Evolutionary conservation across 1,140 invertebrate species (phyloP).

Genomic region (Drosophila pandora): DNA sequence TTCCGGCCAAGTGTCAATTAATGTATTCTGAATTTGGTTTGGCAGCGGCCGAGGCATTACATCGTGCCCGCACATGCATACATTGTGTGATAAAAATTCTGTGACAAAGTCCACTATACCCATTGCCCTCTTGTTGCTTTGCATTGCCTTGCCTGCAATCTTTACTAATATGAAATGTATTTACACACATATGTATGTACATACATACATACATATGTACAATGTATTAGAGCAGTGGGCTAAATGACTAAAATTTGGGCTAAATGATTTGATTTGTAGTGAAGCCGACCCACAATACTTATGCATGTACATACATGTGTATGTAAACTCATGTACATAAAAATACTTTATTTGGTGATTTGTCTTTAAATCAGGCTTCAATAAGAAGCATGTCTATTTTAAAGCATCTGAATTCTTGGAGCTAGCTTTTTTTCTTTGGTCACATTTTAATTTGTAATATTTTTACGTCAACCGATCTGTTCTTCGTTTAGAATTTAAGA

Average conservation of each 20-base stretch:
- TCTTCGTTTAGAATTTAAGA: too few species aligned
- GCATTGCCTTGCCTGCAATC: not conserved
- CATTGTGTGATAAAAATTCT: slow-evolving; percentile 60
- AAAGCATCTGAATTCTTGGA: too few species aligned
- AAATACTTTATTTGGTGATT: too few species aligned
- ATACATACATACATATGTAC: not conserved
- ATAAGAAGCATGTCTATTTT: too few species aligned
- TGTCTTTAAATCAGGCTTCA: too few species aligned
- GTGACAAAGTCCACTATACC: not conserved
- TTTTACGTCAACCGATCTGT: too few species aligned
- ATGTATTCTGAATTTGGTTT: slow-evolving; percentile 69
- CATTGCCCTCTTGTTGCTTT: not conserved
- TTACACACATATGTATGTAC: not conserved
- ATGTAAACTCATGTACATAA: too few species aligned
- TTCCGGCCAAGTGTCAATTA: slow-evolving; percentile 82
- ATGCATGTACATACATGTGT: too few species aligned
- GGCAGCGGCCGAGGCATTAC: slow-evolving; percentile 38
- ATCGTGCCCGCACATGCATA: slow-evolving; percentile 78
- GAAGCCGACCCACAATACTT: too few species aligned
- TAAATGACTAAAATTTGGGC: not conserved
- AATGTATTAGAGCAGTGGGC: not conserved
- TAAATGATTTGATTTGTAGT: not conserved
- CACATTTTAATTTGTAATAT: too few species aligned
- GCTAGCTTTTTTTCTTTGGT: too few species aligned
- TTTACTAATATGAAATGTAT: not conserved